Conservation (phyloP, 2,888 invertebrate genomes). For the Thyatira batis region DNA sequence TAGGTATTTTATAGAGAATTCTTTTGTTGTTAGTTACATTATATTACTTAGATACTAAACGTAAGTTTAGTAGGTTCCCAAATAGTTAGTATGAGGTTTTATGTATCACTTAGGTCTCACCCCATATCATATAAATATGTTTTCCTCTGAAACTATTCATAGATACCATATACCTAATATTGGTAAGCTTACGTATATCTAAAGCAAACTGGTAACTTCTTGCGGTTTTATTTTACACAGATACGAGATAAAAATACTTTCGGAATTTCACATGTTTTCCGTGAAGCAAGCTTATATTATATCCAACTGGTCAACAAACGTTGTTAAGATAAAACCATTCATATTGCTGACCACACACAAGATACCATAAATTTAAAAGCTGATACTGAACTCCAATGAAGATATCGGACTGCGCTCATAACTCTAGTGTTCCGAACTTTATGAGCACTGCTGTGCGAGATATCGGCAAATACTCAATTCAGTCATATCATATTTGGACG, state of each 20-base stretch:
- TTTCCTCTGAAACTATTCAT: too few relatives aligned
- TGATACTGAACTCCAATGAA: constrained; percentile 14
- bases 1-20: too few relatives aligned
- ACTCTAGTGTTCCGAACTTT: constrained; percentile 11
- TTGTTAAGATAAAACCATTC: background rate
- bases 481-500: constrained; percentile 47
- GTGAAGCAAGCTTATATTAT: background rate
- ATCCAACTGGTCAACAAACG: background rate
- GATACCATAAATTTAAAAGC: constrained; percentile 3
- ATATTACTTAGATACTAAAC: too few relatives aligned
- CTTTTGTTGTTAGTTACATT: too few relatives aligned
- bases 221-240: too few relatives aligned
- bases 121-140: too few relatives aligned
- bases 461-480: constrained; percentile 43
- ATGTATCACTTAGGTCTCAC: too few relatives aligned
- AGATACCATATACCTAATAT: too few relatives aligned
- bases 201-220: background rate
- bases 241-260: background rate
- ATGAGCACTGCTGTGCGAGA: constrained; percentile 19
- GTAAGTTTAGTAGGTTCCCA: too few relatives aligned
- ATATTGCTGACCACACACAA: background rate
- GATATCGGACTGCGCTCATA: background rate
- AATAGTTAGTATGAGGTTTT: too few relatives aligned
- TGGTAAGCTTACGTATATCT: background rate
- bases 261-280: background rate